Percentiles rank a stretch among this genome's conserved stretches.
phyloP scores from a whole-genome alignment of 2,888 invertebrate genomes.

The Acleris cristana region DNA sequence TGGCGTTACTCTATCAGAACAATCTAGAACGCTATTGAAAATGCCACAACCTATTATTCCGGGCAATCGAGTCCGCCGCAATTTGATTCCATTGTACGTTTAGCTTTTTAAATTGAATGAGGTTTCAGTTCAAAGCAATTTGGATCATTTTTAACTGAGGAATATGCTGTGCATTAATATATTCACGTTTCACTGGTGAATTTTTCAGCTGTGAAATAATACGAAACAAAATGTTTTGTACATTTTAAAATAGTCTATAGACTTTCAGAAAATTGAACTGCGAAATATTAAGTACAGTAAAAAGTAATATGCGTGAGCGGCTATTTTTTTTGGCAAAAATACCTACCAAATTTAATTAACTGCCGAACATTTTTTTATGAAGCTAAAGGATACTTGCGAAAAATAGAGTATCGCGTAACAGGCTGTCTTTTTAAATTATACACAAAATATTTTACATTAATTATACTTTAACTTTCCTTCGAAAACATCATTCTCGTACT shows the following conservation, averaged over 20 bases:
- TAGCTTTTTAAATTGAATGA: constrained; percentile 10
- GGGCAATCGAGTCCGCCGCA: constrained; percentile 2
- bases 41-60: constrained; percentile 12
- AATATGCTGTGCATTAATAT: background rate
- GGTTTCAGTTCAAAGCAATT: constrained; percentile 4
- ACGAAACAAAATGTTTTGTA: no score
- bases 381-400: no score
- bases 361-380: no score
- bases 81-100: constrained; percentile 4
- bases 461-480: no score
- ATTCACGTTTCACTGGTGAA: background rate
- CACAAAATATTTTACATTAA: no score
- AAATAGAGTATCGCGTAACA: no score
- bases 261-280: background rate
- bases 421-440: no score
- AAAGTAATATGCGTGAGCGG: no score
- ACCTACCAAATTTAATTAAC: no score
- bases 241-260: background rate
- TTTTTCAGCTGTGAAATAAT: no score
- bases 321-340: no score
- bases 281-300: background rate
- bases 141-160: background rate
- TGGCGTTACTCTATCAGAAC: background rate
- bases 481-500: no score
- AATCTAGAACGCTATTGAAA: constrained; percentile 14